Base-by-base conservation (phyloP, 64 coral and sea anemone genomes). In the Pachyseris speciosa region DNA sequence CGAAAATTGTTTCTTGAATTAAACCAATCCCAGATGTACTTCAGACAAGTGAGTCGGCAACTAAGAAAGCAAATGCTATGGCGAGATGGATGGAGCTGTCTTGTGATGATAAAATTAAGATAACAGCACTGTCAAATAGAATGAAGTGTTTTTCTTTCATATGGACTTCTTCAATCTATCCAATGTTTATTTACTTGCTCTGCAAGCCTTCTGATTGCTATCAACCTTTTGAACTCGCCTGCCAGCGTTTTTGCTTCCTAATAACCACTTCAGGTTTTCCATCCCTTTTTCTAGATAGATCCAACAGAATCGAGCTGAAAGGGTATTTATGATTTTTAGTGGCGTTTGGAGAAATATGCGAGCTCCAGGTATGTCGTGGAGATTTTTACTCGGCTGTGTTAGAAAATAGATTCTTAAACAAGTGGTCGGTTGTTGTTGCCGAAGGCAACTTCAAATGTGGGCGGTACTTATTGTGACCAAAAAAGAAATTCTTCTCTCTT, bases 181-280 rank as follows among this genome's bases (percentile, higher is more conserved):
- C 53, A 81, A 63, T 81, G 77, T 81, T 81, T 81, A 34, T 81
- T 81, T 81, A 63, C 37, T 26, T 36, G 34, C 77, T 33, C 33
- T 17, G 33, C 53, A n/a, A 39, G 77, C 26, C 22, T 34, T 41
- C 24, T 27, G 89, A 92, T 92, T 64, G 48, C 40, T 20, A 92
- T 92, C 89, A 60, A 84, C 80, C 89, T 84, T 64, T 84, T 74
- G 89, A 92, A 61, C 89, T 27, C 38, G 38, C 41, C 58, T 41
- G 51, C 69, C 34, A 61, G 47, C 60, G 29, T 48, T 42, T 26
- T 30, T 48, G 50, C 78, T 2, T 41, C 32, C 33, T 41, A 30
- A 36, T 37, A 34, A 34, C 65, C 20, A 20, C 16, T 9, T 36
- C n/a, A n/a, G n/a, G n/a, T n/a, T n/a, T n/a, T n/a, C n/a, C n/a